Base-by-base conservation (phyloP, 2,888 invertebrate genomes). In the Drosophila barbarae region DNA sequence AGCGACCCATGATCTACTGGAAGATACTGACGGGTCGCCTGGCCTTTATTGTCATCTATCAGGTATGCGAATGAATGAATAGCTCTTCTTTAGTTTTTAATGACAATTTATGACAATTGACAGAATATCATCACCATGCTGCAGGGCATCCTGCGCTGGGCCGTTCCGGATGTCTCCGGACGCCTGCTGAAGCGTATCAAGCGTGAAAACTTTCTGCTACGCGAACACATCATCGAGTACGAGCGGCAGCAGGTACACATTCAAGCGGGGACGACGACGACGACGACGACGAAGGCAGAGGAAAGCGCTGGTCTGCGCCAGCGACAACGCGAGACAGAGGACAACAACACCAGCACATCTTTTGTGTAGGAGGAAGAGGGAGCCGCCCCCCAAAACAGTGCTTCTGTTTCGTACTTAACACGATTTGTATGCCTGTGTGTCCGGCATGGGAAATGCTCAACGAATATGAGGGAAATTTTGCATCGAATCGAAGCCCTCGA, bases 21-120 rank as follows among this genome's bases (percentile, higher is more conserved):
- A 93, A 93, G 82, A 91, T 95, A 49, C 88, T 95, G 69, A 93
- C 93, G 7, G 93, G 93, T 84, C 90, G 94, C 65, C 89, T 95
- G 54, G 93, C 93, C 2, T 95, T 95, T 87, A 92, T 95, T 38
- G 93, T 95, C 5, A 90, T 94, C 1, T 95, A 94, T 90, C 94
- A 93, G 90, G 90, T 39, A 39, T 7, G 10, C 0, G 3, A 2
- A 21, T 7, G 18, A 18, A 18, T 18, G 18, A 18, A 18, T 18
- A 18, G 18, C 18, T 18, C 18, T 18, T 18, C 18, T 7, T 7
- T n/a, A 10, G 2, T 21, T 8, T 15, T n/a, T n/a, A n/a, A n/a
- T n/a, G n/a, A n/a, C n/a, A n/a, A n/a, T n/a, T n/a, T n/a, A n/a
- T 18, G 18, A 18, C 18, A 18, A 18, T 39, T 39, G 1, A 2